A percentile compares a stretch with the other conserved stretches of the same genome.
These are phyloP conservation scores for Cotesia congregata DNA, from an alignment of 2,888 invertebrate species.

Conservation along the genomic window DNA sequence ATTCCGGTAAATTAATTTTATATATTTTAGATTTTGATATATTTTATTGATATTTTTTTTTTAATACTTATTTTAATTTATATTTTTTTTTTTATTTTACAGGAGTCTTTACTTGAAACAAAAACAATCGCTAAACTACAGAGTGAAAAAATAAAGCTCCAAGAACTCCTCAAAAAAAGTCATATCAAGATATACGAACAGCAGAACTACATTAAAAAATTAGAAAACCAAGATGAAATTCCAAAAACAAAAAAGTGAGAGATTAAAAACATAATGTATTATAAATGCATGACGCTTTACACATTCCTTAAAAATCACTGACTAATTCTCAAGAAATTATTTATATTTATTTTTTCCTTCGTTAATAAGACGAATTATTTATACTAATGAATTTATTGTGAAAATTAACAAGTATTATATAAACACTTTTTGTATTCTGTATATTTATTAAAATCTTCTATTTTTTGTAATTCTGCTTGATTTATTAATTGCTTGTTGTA, in stretches of 20 bases:
- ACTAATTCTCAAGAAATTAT: not conserved
- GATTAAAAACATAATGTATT: not conserved
- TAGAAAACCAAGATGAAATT: constrained; percentile 38
- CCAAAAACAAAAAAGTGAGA: constrained; percentile 22
- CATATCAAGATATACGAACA: constrained; percentile 55
- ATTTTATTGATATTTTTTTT: not conserved
- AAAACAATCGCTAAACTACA: constrained; percentile 24
- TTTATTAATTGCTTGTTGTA: constrained; percentile 4
- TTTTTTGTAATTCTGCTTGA: constrained; percentile 11
- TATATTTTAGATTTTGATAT: not conserved
- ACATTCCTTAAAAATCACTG: not conserved
- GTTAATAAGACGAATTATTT: not conserved
- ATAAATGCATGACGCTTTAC: constrained; percentile 6
- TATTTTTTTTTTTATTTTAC: constrained; percentile 8
- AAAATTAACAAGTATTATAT: not conserved
- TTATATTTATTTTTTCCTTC: not conserved
- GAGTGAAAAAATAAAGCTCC: not conserved
- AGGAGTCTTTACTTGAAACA: not conserved
- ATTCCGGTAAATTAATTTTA: constrained; percentile 52
- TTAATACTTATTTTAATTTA: not conserved
- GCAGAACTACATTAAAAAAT: constrained; percentile 49
- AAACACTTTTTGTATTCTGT: not conserved
- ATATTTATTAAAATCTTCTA: constrained; percentile 29
- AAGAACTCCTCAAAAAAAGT: not conserved
- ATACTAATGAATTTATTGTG: not conserved